A percentile compares a stretch with the other conserved stretches of the same genome.
phyloP scores from a whole-genome alignment of 2,888 invertebrate genomes.

The Athripsodes cinereus region DNA sequence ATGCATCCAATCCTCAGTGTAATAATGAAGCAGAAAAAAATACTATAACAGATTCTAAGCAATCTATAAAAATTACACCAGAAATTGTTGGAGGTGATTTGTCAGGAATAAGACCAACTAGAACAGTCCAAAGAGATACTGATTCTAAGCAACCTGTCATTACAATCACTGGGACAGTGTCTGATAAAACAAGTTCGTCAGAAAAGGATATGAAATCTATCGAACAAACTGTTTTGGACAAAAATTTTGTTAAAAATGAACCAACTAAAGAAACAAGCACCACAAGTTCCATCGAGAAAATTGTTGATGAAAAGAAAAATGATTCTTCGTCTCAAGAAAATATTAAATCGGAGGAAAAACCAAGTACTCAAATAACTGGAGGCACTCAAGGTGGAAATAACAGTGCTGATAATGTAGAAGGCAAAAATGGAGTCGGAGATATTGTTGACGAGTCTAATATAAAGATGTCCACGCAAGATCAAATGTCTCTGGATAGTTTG shows the following conservation, averaged over 20 bases:
- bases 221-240: background rate
- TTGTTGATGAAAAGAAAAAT: background rate
- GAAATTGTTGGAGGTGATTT: constrained; percentile 12
- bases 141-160: constrained; percentile 28
- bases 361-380: background rate
- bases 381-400: background rate
- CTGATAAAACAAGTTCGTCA: constrained; percentile 2
- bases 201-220: constrained; percentile 1
- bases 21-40: constrained; percentile 11
- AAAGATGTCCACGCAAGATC: constrained; percentile 34
- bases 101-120: constrained; percentile 39
- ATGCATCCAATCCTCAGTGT: constrained; percentile 29
- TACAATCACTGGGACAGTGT: constrained; percentile 2
- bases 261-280: background rate
- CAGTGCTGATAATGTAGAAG: constrained; percentile 3
- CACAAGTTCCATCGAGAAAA: background rate
- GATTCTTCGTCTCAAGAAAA: constrained; percentile 2
- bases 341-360: constrained; percentile 2
- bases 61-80: constrained; percentile 11
- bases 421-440: background rate
- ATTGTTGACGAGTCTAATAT: constrained; percentile 14
- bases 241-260: background rate
- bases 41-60: constrained; percentile 4
- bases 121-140: constrained; percentile 33
- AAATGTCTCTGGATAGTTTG: constrained; percentile 47